phyloP scores from a whole-genome alignment of 2,797 vertebrate species.

The Anguilla obscura region DNA sequence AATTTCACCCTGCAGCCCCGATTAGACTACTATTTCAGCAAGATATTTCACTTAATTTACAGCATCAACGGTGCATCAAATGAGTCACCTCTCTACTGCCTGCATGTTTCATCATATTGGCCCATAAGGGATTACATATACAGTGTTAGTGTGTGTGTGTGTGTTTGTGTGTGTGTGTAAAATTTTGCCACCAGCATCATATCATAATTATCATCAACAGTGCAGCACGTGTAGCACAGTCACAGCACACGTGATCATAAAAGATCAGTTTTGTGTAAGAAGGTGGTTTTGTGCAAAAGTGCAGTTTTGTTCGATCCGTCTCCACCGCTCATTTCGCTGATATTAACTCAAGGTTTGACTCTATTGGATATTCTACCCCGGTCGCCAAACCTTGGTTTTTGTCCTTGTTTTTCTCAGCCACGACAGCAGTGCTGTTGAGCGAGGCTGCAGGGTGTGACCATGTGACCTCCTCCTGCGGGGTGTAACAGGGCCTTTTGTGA shows the following conservation, averaged over 20 bases:
- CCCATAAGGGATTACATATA: neutral
- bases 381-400: neutral
- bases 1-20: no score
- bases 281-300: neutral
- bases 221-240: neutral
- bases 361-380: neutral
- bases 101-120: neutral
- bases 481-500: neutral
- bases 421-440: neutral
- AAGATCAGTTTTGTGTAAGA: neutral
- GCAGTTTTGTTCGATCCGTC: neutral
- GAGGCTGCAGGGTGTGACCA: neutral
- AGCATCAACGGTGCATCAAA: neutral
- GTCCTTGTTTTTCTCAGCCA: neutral
- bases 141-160: no score
- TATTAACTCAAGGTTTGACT: conserved; percentile 1
- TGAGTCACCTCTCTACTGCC: neutral
- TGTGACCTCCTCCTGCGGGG: neutral
- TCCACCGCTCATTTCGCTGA: neutral
- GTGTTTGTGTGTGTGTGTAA: neutral
- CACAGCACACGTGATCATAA: neutral
- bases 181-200: neutral
- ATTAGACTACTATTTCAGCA: neutral
- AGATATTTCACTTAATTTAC: neutral
- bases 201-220: neutral